Evolutionary conservation across 2,888 invertebrate genomes (phyloP), one percentile per base, ranked within the genome.

Genomic region (Philhelius pedissequus): DNA sequence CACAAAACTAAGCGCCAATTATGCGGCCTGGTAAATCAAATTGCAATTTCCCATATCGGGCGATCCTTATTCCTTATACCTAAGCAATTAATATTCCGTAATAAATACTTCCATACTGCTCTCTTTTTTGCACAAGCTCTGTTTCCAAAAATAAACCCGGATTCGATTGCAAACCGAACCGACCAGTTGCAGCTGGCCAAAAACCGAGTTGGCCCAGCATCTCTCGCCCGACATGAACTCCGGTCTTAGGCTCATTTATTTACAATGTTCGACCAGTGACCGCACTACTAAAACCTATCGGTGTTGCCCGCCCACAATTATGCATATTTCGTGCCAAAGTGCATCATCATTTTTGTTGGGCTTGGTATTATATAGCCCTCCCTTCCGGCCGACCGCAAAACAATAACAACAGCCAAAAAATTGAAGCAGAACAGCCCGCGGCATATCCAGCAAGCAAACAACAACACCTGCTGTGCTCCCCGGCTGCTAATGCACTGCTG

Each of bases 21-120:
- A 83, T 83, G 83, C 79, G 79, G 83, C 79, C 74, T 79, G 83
- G 79, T 83, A 83, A 79, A 83, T 83, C 79, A 79, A 83, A 83
- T 70, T 74, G 62, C 22, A 79, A 83, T 79, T 79, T 58, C 62
- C 79, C 58, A 70, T 83, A 79, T 79, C 83, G 62, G 69, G 58
- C 54, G n/a, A n/a, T n/a, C n/a, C n/a, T n/a, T n/a, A n/a, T n/a
- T n/a, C n/a, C 62, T 15, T 38, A 15, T 22, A 35, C 54, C 18
- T 43, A 32, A 15, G 56, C 73, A 70, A 83, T 83, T 83, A 83
- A 78, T 79, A 79, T 74, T 45, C 35, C 70, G 74, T 74, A 83
- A 83, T 83, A 83, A 83, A 83, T 83, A 62, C 54, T 40, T 78
- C 40, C 18, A 7, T 38, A 18, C 22, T 1, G 6, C 7, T 30